Evolutionary conservation across 2,888 invertebrate species (phyloP).

Genomic region (Calameuta idolon): DNA sequence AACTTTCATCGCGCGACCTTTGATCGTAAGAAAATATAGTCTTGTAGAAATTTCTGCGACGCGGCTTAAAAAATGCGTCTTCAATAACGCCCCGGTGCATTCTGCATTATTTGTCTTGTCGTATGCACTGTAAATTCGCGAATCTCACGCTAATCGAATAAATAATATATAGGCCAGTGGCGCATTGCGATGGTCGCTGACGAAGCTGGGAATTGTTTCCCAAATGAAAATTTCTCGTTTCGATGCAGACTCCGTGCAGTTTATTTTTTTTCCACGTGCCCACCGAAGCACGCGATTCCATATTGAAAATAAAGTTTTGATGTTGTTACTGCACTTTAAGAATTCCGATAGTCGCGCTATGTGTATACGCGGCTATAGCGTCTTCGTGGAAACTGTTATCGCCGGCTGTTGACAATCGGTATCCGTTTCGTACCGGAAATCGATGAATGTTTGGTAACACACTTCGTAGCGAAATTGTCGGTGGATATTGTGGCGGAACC

Average conservation of each 20-base stretch:
- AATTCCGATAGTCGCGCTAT: background rate
- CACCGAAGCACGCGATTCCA: too few species aligned
- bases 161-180: background rate
- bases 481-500: background rate
- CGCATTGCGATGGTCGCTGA: constrained; percentile 23
- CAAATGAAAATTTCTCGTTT: constrained; percentile 31
- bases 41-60: background rate
- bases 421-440: background rate
- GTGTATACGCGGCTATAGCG: background rate
- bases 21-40: too few species aligned
- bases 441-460: background rate
- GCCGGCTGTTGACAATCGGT: background rate
- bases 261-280: too few species aligned
- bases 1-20: background rate
- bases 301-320: background rate
- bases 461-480: background rate
- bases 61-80: background rate
- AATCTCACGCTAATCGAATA: constrained; percentile 7
- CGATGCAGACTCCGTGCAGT: background rate
- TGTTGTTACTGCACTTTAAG: background rate
- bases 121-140: background rate
- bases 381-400: background rate
- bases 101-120: background rate
- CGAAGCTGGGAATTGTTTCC: constrained; percentile 24
- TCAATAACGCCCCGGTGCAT: background rate